Conservation (phyloP, 2,113 vertebrate genomes). For the Boulengerochromis microlepis region DNA sequence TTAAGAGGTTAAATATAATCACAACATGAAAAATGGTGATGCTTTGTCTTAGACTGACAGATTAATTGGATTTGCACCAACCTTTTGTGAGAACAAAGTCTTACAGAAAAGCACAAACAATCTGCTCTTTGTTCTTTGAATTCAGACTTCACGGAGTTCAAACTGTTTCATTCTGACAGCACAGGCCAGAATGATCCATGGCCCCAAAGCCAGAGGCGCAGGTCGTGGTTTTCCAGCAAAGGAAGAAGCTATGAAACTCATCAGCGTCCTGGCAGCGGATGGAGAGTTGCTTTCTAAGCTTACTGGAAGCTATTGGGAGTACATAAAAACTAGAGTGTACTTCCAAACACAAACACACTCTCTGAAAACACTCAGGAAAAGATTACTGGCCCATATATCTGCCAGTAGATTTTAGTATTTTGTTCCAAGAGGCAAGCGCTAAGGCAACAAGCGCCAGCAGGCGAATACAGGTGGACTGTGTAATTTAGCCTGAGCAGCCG, state of each 20-base stretch:
- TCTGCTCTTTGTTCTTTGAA: neutral
- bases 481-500: neutral
- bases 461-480: neutral
- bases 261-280: neutral
- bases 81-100: neutral
- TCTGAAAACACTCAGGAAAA: neutral
- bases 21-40: neutral
- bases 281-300: neutral
- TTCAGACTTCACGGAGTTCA: neutral
- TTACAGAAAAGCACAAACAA: neutral
- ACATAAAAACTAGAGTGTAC: neutral
- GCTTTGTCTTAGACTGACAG: neutral
- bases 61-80: neutral
- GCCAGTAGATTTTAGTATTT: neutral
- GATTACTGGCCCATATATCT: rapidly evolving
- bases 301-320: neutral
- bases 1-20: neutral
- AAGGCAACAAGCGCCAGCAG: neutral
- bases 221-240: neutral
- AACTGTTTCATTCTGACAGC: neutral
- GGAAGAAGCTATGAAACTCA: neutral
- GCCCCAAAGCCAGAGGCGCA: neutral
- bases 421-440: neutral
- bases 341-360: neutral
- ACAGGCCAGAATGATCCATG: neutral